Conservation (phyloP, 2,797 vertebrate species). For the Peromyscus aztecus region DNA sequence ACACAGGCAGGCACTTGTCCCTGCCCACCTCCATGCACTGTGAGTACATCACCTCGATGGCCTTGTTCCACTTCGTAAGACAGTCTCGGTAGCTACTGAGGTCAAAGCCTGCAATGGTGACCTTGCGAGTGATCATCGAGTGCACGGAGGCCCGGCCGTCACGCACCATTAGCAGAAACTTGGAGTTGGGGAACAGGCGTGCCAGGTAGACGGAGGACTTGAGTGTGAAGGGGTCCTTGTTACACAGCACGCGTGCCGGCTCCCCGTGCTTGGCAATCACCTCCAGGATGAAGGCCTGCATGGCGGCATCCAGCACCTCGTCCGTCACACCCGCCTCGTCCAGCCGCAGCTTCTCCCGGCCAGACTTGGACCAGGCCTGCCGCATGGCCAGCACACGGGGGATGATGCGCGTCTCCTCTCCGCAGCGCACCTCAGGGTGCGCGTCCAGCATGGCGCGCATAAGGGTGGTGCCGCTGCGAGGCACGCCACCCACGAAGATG, state of each 20-base stretch:
- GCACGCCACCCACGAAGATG: constrained; percentile 93
- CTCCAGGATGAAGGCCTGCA: constrained; percentile 93
- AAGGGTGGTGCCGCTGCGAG: constrained; percentile 93
- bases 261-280: constrained; percentile 94
- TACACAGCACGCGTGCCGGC: constrained; percentile 91
- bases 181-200: constrained; percentile 91
- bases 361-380: constrained; percentile 90
- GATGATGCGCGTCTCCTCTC: constrained; percentile 94
- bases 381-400: constrained; percentile 92
- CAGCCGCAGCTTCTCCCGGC: constrained; percentile 90
- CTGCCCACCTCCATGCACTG: constrained; percentile 91
- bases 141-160: constrained; percentile 93
- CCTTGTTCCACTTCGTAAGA: constrained; percentile 93
- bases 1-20: constrained; percentile 90
- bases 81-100: constrained; percentile 94
- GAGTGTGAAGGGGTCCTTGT: constrained; percentile 94
- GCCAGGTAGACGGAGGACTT: constrained; percentile 91
- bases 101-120: constrained; percentile 93
- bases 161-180: constrained; percentile 93
- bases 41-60: constrained; percentile 91
- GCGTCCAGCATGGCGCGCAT: constrained; percentile 94
- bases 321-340: constrained; percentile 91
- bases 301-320: constrained; percentile 91
- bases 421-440: constrained; percentile 93
- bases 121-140: constrained; percentile 93